Conservation (phyloP, 2,113 vertebrate genomes). For the Prinia subflava region DNA sequence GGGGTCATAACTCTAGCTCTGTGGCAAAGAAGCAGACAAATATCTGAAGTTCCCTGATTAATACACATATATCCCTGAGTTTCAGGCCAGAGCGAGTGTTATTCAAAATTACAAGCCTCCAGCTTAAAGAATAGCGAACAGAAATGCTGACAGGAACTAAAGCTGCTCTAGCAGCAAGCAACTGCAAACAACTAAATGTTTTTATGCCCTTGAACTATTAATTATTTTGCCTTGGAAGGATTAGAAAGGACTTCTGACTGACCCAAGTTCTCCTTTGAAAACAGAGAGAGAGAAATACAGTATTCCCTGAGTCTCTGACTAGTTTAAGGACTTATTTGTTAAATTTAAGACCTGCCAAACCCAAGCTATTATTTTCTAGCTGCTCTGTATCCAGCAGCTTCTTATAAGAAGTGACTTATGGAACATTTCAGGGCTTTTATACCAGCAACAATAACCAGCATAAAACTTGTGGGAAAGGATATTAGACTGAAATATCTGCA, state of each 20-base stretch:
- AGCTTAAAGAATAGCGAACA: background rate
- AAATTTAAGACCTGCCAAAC: constrained; percentile 54
- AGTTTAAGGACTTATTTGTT: constrained; percentile 23
- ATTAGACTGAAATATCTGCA: background rate
- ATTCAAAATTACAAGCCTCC: background rate
- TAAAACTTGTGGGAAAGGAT: background rate
- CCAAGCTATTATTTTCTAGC: constrained; percentile 24
- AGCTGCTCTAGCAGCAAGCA: background rate
- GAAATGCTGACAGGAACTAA: constrained; percentile 33
- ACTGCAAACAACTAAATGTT: background rate
- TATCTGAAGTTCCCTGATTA: constrained; percentile 4
- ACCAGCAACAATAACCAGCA: background rate
- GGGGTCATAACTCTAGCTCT: background rate
- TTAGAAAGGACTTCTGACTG: constrained; percentile 24
- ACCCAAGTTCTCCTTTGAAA: constrained; percentile 19
- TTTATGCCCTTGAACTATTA: constrained; percentile 31
- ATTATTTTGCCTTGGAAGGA: constrained; percentile 27
- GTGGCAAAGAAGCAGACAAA: background rate
- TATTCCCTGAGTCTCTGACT: constrained; percentile 10
- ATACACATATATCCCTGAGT: background rate
- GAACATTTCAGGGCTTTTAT: constrained; percentile 24
- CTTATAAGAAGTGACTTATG: constrained; percentile 21
- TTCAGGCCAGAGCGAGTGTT: background rate
- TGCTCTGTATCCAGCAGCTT: constrained; percentile 12
- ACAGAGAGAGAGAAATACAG: background rate